Evolutionary conservation across 1,140 invertebrate genomes (phyloP).

Genomic region (Aplysia californica): DNA sequence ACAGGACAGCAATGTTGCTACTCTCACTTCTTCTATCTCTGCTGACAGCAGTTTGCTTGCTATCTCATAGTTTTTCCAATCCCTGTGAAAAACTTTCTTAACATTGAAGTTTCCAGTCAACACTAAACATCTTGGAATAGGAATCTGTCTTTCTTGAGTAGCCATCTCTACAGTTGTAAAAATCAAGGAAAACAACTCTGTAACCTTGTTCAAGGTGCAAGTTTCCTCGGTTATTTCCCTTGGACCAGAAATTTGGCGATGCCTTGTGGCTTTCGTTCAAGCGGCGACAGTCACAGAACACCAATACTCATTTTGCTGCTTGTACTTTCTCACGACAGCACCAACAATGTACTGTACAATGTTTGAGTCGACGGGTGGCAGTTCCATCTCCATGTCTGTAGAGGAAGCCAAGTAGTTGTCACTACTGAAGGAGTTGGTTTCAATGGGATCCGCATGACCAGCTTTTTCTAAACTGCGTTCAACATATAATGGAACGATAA

Average conservation of each 20-base stretch:
- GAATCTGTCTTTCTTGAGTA: not conserved
- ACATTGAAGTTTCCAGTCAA: not conserved
- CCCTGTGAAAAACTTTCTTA: not conserved
- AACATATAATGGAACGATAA: no score
- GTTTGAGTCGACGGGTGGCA: no score
- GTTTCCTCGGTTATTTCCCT: not conserved
- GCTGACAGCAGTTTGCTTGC: not conserved
- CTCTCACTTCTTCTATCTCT: not conserved
- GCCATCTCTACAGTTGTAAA: not conserved
- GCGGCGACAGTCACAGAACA: no score
- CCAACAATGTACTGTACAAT: no score
- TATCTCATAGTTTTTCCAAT: slow-evolving; percentile 1
- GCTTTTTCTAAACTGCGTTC: no score
- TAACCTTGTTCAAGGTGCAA: not conserved
- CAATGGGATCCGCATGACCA: no score
- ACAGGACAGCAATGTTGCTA: not conserved
- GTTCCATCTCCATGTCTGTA: no score
- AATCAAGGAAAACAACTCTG: not conserved
- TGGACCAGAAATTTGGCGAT: not conserved
- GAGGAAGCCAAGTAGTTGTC: no score
- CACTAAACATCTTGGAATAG: not conserved
- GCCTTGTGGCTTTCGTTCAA: not conserved
- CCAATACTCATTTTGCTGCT: no score
- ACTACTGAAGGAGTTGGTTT: no score
- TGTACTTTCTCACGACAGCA: no score